These are phyloP conservation scores for Drosophila auraria DNA, from an alignment of 1,140 invertebrate genomes.

Conservation along the genomic window DNA sequence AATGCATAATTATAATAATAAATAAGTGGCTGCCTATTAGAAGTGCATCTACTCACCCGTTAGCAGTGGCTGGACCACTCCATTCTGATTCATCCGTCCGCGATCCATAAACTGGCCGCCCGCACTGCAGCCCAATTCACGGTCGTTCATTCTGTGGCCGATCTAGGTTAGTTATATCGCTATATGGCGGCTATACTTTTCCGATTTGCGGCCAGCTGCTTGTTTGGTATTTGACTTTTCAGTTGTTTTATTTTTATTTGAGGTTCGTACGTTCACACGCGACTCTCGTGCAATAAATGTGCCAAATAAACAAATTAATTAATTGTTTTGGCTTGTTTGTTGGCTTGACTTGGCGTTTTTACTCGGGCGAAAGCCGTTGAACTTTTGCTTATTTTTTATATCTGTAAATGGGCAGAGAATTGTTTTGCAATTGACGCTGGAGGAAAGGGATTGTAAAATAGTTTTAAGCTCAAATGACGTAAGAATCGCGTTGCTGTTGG, in stretches of 20 bases:
- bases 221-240: conserved; percentile 19
- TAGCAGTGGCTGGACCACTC: conserved; percentile 92
- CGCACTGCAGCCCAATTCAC: conserved; percentile 77
- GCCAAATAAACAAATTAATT: conserved; percentile 64
- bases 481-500: conserved; percentile 20
- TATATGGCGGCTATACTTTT: conserved; percentile 18
- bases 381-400: conserved; percentile 41
- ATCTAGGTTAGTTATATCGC: conserved; percentile 30
- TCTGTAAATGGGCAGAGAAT: conserved; percentile 28
- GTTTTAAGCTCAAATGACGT: conserved; percentile 41
- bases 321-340: conserved; percentile 35
- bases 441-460: conserved; percentile 13
- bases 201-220: conserved; percentile 21
- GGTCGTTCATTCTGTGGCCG: conserved; percentile 77
- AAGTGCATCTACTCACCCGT: conserved; percentile 87
- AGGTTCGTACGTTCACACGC: conserved; percentile 52
- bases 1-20: no score
- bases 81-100: conserved; percentile 88
- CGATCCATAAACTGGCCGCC: conserved; percentile 84
- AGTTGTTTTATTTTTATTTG: not conserved
- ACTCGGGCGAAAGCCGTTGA: conserved; percentile 55
- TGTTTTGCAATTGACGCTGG: conserved; percentile 35
- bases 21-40: not conserved
- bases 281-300: conserved; percentile 51
- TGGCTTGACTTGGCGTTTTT: conserved; percentile 15